These are phyloP conservation scores for Acanthurus lineatus DNA, from an alignment of 2,797 vertebrate species.

Conservation along the genomic window DNA sequence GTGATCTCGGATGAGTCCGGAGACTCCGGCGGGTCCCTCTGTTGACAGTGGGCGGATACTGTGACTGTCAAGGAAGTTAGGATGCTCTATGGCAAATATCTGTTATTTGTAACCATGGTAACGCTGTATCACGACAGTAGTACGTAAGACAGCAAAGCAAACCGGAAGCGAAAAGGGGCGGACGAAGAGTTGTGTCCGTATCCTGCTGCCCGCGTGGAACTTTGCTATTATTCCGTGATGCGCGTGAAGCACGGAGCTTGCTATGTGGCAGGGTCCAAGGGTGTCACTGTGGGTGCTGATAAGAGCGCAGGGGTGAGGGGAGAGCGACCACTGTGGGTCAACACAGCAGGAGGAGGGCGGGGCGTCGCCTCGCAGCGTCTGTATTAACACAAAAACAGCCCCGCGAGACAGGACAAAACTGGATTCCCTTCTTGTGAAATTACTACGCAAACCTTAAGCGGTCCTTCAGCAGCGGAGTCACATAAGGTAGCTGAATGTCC, in stretches of 20 bases:
- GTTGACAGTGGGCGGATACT: constrained; percentile 63
- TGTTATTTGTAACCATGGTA: constrained; percentile 66
- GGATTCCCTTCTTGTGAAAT: background rate
- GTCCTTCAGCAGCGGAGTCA: background rate
- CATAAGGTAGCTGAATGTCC: background rate
- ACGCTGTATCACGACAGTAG: constrained; percentile 31
- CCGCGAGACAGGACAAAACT: background rate
- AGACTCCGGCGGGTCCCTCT: constrained; percentile 30
- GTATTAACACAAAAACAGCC: constrained; percentile 23
- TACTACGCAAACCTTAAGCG: background rate
- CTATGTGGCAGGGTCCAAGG: background rate
- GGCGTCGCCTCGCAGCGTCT: constrained; percentile 33
- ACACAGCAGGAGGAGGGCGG: constrained; percentile 61
- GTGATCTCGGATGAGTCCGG: constrained; percentile 39
- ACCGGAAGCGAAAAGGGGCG: constrained; percentile 43
- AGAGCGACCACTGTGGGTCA: constrained; percentile 21
- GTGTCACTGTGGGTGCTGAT: constrained; percentile 1
- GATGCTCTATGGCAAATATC: constrained; percentile 17
- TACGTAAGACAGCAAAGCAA: constrained; percentile 48
- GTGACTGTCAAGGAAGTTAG: constrained; percentile 61
- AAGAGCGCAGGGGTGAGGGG: background rate
- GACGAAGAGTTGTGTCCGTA: background rate
- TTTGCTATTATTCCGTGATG: background rate
- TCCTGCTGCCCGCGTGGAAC: constrained; percentile 5
- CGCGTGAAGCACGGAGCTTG: background rate